These are phyloP conservation scores for Haemorhous mexicanus DNA, from an alignment of 2,113 vertebrate species.

Conservation along the genomic window DNA sequence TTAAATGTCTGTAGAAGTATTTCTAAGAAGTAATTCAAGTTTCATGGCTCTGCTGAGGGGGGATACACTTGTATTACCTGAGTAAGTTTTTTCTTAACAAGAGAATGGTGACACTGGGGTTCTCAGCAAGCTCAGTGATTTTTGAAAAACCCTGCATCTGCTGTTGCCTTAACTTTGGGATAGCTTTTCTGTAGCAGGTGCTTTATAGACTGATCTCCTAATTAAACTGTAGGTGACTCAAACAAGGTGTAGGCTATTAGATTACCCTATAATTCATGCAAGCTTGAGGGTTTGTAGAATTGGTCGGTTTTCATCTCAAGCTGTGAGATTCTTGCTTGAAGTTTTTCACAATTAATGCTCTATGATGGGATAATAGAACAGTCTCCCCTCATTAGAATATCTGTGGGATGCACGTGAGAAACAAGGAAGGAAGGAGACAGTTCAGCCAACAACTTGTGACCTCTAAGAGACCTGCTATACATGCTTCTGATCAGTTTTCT, in stretches of 20 bases:
- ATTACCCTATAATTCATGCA: not conserved
- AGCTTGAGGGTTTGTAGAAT: not conserved
- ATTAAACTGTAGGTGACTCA: conserved; percentile 5
- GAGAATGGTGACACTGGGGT: not conserved
- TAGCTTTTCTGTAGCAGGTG: not conserved
- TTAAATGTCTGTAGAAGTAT: not conserved
- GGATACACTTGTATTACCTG: not conserved
- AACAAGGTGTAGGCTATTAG: not conserved
- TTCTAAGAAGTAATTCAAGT: not conserved
- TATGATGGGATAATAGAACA: not conserved
- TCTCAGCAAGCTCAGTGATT: not conserved
- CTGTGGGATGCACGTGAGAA: not conserved
- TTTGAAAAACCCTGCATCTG: not conserved
- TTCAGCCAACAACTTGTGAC: not conserved
- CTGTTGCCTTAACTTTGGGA: not conserved
- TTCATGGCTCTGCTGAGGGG: not conserved
- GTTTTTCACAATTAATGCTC: not conserved
- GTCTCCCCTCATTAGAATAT: not conserved
- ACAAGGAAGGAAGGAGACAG: not conserved
- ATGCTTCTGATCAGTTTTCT: not conserved
- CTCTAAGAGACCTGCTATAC: not conserved
- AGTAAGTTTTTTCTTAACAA: not conserved
- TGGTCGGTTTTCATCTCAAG: not conserved
- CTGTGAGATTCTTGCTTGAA: not conserved
- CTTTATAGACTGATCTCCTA: not conserved